phyloP scores from a whole-genome alignment of 1,140 invertebrate genomes.

The Dendrolimus punctatus region DNA sequence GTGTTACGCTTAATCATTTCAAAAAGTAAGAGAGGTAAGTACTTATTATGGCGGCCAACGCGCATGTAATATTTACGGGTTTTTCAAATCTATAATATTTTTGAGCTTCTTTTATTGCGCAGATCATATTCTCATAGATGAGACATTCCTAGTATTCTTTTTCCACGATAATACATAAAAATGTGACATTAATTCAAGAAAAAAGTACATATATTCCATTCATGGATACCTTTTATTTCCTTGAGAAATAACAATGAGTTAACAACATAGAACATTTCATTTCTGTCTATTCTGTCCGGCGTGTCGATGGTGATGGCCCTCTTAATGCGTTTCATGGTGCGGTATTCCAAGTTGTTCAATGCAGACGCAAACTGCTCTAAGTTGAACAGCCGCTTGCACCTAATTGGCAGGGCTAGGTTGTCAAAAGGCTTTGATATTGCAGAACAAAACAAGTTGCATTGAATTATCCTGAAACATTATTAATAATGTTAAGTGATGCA shows the following conservation, averaged over 20 bases:
- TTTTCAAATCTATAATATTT: no score
- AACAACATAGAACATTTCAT: slow-evolving; percentile 53
- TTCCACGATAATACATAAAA: neutral
- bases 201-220: slow-evolving; percentile 1
- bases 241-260: slow-evolving; percentile 60
- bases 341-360: slow-evolving; percentile 49
- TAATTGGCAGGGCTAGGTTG: slow-evolving; percentile 61
- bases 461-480: slow-evolving; percentile 46
- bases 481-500: slow-evolving; percentile 2
- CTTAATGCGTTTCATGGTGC: slow-evolving; percentile 44
- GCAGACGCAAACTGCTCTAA: slow-evolving; percentile 52
- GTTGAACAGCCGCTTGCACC: slow-evolving; percentile 75
- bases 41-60: no score
- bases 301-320: slow-evolving; percentile 48
- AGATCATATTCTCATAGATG: no score
- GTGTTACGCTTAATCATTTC: neutral
- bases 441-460: slow-evolving; percentile 62
- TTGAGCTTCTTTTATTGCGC: no score
- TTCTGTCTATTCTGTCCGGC: slow-evolving; percentile 44
- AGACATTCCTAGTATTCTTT: no score
- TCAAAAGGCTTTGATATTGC: slow-evolving; percentile 78
- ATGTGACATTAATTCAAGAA: neutral
- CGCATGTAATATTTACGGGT: no score
- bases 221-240: slow-evolving; percentile 50
- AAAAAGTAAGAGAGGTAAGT: neutral